These are phyloP conservation scores for Cotesia chilonis DNA, from an alignment of 1,140 invertebrate genomes.

Conservation along the genomic window DNA sequence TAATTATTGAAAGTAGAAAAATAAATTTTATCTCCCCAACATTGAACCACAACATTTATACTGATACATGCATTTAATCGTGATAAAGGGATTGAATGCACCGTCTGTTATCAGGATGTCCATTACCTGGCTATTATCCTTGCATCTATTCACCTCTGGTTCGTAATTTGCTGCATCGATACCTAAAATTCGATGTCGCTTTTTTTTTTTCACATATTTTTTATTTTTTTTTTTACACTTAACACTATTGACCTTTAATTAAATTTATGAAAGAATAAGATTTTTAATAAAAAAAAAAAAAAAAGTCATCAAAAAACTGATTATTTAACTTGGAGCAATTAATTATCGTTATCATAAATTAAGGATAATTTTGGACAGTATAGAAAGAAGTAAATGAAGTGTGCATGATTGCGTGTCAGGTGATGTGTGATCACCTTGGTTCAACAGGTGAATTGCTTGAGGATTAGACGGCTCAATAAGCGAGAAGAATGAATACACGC, in stretches of 20 bases:
- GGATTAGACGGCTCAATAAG: background rate
- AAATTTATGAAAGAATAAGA: background rate
- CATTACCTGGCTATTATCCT: constrained; percentile 56
- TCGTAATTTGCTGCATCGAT: constrained; percentile 21
- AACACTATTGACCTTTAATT: background rate
- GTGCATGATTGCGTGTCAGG: constrained; percentile 7
- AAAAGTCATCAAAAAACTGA: too few species aligned
- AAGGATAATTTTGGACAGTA: too few species aligned
- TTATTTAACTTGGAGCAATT: too few species aligned
- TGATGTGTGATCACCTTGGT: background rate
- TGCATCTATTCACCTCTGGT: constrained; percentile 33
- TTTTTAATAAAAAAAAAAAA: too few species aligned
- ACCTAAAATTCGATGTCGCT: constrained; percentile 17
- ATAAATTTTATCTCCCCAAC: background rate
- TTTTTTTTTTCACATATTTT: constrained; percentile 22
- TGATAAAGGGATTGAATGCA: constrained; percentile 18
- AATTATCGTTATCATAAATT: too few species aligned
- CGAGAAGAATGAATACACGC: constrained; percentile 3
- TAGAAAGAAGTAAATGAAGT: background rate
- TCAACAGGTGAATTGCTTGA: constrained; percentile 14
- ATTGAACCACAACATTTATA: background rate
- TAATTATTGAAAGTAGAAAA: too few species aligned
- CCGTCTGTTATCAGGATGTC: constrained; percentile 55
- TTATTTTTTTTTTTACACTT: too few species aligned
- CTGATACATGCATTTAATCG: constrained; percentile 2